Evolutionary conservation across 2,888 invertebrate species (phyloP), one percentile per base, ranked within the genome.

Genomic region (Mythimna impura): DNA sequence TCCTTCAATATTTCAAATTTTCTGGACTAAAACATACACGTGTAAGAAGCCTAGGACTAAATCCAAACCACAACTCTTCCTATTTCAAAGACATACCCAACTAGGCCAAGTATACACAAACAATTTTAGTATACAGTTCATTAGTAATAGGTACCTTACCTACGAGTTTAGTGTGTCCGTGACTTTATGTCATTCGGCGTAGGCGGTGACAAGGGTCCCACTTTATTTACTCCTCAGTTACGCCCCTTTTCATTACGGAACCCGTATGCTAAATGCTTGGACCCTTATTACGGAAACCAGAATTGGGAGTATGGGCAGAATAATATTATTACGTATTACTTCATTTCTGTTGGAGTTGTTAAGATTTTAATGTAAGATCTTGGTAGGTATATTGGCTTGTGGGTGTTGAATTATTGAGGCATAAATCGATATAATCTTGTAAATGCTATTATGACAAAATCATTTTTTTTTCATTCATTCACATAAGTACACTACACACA

Each of bases 181-280:
- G 81, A 78, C 81, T 83, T 86, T 72, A 82, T 66, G 71, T n/a
- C 64, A 62, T 60, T 40, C 43, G 61, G 36, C 72, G 79, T 81
- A 67, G 80, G 78, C 78, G 76, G 77, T 89, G 91, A 91, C 86
- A 87, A 89, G 89, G 91, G 91, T 91, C 73, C 76, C 70, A 85
- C 83, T 87, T 85, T 89, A 89, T 89, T 90, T 86, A 87, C 87
- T 78, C 77, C 78, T 74, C 86, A 85, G 78, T 85, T 87, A 86
- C 88, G 84, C 83, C 86, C 76, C 74, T 70, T 86, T 88, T 85
- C 86, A 89, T 88, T 89, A 87, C 81, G 66, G 68, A 66, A 82
- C 74, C 75, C 76, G 78, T 86, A 86, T 86, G 84, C 86, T 87
- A 82, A 87, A 88, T 84, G 84, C 60, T 73, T 71, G 80, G 85